A percentile compares a stretch with the other conserved stretches of the same genome.
These are phyloP conservation scores for Zosterops borbonicus DNA, from an alignment of 2,113 vertebrate genomes.

Conservation along the genomic window DNA sequence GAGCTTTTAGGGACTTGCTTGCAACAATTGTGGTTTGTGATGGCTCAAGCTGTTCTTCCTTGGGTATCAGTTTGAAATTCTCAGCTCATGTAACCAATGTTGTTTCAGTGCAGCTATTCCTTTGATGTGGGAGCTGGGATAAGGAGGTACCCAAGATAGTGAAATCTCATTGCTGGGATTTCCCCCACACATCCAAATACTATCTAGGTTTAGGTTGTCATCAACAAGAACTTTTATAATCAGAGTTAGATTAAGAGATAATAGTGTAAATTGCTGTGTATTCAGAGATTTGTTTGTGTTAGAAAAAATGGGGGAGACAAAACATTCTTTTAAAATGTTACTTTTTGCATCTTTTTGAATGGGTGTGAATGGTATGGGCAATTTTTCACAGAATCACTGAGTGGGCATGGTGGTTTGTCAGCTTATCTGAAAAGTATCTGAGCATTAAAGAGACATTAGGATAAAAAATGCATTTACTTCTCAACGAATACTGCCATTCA, in stretches of 20 bases:
- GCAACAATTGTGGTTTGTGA: neutral
- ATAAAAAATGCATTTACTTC: neutral
- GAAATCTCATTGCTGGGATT: neutral
- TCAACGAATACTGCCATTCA: neutral
- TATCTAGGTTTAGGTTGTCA: neutral
- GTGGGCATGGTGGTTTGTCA: neutral
- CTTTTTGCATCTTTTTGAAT: neutral
- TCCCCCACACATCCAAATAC: neutral
- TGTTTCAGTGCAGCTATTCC: neutral
- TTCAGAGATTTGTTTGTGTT: neutral
- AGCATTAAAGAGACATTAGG: neutral
- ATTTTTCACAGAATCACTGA: neutral
- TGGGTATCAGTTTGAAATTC: neutral
- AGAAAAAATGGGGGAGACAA: neutral
- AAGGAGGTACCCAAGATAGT: neutral
- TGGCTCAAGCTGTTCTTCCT: neutral
- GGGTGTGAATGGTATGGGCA: accelerated
- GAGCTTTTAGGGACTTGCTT: neutral
- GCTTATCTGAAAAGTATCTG: neutral
- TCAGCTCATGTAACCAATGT: neutral
- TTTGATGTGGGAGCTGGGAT: neutral
- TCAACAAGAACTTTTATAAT: neutral
- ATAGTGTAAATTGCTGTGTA: neutral
- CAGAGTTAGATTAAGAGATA: neutral
- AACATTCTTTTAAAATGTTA: neutral